Evolutionary conservation across 2,797 vertebrate genomes (phyloP).

Genomic region (Phaenicophaeus curvirostris): DNA sequence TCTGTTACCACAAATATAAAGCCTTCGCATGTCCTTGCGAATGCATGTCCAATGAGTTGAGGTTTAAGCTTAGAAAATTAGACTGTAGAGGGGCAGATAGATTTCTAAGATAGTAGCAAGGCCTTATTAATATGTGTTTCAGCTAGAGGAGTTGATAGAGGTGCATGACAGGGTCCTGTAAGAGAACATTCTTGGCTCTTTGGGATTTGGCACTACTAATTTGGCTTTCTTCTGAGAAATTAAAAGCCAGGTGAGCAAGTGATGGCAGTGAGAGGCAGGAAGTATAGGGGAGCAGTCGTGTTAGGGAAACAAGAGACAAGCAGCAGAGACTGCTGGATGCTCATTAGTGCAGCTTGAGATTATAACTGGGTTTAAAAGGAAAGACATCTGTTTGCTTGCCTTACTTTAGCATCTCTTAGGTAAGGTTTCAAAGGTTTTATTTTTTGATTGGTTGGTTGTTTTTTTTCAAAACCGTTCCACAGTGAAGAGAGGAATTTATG

Average conservation of each 20-base stretch:
- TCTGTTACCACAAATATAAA: neutral
- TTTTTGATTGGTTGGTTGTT: neutral
- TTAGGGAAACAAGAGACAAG: neutral
- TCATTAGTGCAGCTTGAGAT: neutral
- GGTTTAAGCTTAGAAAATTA: neutral
- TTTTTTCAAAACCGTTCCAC: neutral
- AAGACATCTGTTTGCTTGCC: neutral
- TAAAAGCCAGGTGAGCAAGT: neutral
- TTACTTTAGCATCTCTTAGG: neutral
- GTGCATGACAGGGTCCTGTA: neutral
- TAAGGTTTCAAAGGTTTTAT: neutral
- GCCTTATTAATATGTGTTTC: neutral
- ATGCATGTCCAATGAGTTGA: neutral
- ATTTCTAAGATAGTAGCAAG: neutral
- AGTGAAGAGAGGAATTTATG: neutral
- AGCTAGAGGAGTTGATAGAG: neutral
- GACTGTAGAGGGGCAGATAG: neutral
- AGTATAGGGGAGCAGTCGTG: accelerated
- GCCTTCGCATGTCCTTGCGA: neutral
- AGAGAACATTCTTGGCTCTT: neutral
- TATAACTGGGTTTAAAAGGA: neutral
- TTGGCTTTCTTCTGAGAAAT: neutral
- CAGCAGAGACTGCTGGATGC: neutral
- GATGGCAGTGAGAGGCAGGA: neutral
- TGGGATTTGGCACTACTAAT: neutral